These are phyloP conservation scores for Notiomystis cincta DNA, from an alignment of 2,113 vertebrate species.

Conservation along the genomic window DNA sequence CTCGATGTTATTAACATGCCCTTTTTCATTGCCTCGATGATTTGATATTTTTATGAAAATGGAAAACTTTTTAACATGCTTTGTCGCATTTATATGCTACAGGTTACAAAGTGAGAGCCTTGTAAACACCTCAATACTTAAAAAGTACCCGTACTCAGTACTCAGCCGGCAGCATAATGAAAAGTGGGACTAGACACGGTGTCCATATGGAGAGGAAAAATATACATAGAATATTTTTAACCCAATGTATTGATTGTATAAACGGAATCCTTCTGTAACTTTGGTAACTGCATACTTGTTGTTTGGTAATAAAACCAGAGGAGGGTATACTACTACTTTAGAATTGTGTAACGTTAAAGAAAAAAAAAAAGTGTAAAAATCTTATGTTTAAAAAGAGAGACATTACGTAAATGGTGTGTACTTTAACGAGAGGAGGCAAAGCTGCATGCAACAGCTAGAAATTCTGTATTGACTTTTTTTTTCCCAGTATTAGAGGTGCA, in stretches of 20 bases:
- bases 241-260: conserved; percentile 84
- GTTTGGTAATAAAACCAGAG: conserved; percentile 79
- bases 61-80: conserved; percentile 99
- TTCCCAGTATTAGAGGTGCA: conserved; percentile 85
- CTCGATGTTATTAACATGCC: conserved; percentile 77
- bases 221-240: conserved; percentile 83
- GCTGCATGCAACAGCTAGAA: conserved; percentile 82
- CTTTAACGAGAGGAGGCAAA: conserved; percentile 59
- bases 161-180: conserved; percentile 98
- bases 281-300: conserved; percentile 80
- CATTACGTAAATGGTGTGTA: conserved; percentile 74
- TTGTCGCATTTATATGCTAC: conserved; percentile 99
- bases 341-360: conserved; percentile 81
- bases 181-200: conserved; percentile 96
- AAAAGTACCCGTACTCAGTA: conserved; percentile 97
- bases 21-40: conserved; percentile 79
- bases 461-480: conserved; percentile 72
- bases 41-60: conserved; percentile 82
- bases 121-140: conserved; percentile 99
- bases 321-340: conserved; percentile 74
- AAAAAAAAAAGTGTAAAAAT: conserved; percentile 65
- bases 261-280: conserved; percentile 84
- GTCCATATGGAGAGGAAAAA: conserved; percentile 93
- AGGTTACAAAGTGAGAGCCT: conserved; percentile 99
- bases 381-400: conserved; percentile 73